phyloP scores from a whole-genome alignment of 2,888 invertebrate genomes.

The Sinodicranocentrus sp. region DNA sequence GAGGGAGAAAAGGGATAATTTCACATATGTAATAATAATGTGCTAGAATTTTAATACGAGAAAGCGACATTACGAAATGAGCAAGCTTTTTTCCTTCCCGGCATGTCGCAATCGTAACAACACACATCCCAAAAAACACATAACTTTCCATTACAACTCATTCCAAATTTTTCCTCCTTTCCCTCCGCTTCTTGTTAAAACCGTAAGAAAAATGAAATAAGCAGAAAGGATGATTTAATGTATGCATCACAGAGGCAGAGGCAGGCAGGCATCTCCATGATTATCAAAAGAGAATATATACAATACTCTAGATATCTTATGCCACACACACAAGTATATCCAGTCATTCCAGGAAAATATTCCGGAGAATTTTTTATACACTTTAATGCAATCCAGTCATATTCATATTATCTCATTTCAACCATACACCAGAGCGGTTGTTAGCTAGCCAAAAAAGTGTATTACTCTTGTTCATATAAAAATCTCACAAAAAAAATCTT shows the following conservation, averaged over 20 bases:
- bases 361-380: no score
- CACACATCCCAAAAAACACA: slow-evolving; percentile 36
- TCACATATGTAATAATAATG: slow-evolving; percentile 59
- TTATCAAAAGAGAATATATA: no score
- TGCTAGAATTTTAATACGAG: slow-evolving; percentile 54
- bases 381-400: no score
- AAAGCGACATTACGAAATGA: not conserved
- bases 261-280: slow-evolving; percentile 43
- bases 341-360: no score
- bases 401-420: no score
- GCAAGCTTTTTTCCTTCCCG: not conserved
- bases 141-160: slow-evolving; percentile 65
- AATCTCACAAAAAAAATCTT: not conserved
- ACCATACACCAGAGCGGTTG: no score
- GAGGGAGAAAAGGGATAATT: slow-evolving; percentile 40
- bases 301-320: no score
- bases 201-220: slow-evolving; percentile 45
- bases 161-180: slow-evolving; percentile 40
- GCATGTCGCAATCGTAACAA: slow-evolving; percentile 11
- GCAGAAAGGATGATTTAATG: slow-evolving; percentile 57
- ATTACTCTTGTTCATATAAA: no score
- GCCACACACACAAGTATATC: no score
- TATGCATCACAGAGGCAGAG: slow-evolving; percentile 38
- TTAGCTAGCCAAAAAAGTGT: no score
- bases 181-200: not conserved